Evolutionary conservation across 2,797 vertebrate species (phyloP).

Genomic region (Arctocebus calabarensis): DNA sequence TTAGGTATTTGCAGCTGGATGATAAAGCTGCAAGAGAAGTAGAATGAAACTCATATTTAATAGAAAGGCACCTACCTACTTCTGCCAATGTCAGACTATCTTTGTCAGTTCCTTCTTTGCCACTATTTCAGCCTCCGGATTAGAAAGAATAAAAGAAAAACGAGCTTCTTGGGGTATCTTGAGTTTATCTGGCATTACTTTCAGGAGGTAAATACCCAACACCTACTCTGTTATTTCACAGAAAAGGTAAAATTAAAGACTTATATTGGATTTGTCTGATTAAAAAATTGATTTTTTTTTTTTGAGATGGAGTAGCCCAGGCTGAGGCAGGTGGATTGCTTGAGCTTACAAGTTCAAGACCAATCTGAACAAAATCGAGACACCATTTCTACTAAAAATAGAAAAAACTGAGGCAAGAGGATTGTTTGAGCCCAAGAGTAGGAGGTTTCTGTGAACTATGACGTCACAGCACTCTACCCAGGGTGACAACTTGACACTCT

Average conservation of each 20-base stretch:
- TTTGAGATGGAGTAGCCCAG: too few species aligned
- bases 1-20: neutral
- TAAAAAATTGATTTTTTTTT: too few species aligned
- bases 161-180: neutral
- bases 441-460: too few species aligned
- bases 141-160: neutral
- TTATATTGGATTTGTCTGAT: neutral
- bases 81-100: neutral
- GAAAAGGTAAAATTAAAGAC: constrained; percentile 7
- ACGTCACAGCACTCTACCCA: too few species aligned
- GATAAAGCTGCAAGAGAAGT: constrained; percentile 11
- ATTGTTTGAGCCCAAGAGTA: neutral
- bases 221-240: neutral
- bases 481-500: too few species aligned
- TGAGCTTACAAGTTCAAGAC: too few species aligned
- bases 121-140: neutral
- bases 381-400: too few species aligned
- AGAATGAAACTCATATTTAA: neutral
- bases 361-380: too few species aligned
- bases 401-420: neutral
- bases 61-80: neutral
- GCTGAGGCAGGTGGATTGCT: too few species aligned
- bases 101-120: neutral
- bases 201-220: neutral
- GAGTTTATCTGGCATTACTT: neutral